These are phyloP conservation scores for Buceros bicornis DNA, from an alignment of 2,797 vertebrate species.

Conservation along the genomic window DNA sequence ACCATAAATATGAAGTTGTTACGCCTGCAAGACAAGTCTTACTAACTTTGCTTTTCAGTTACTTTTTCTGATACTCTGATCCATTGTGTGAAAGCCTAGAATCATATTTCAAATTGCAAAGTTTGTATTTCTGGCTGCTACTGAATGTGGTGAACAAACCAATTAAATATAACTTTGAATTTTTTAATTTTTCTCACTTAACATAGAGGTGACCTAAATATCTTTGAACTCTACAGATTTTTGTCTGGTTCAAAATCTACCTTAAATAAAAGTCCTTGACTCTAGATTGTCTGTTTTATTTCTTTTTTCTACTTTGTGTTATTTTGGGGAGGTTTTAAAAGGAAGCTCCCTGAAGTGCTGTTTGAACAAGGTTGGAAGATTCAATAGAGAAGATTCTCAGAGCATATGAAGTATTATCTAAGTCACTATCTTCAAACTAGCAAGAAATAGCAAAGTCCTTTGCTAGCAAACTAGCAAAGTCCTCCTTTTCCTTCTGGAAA, in stretches of 20 bases:
- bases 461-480: not conserved
- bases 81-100: not conserved
- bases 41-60: constrained; percentile 1
- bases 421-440: accelerated
- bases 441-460: not conserved
- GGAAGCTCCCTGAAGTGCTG: not conserved
- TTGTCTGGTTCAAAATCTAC: not conserved
- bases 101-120: not conserved
- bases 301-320: not conserved
- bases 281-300: constrained; percentile 53
- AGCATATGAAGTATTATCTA: not conserved
- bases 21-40: not conserved
- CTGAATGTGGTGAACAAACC: not conserved
- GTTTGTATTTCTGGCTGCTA: not conserved
- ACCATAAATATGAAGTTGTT: not conserved
- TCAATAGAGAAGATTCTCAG: not conserved
- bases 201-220: not conserved
- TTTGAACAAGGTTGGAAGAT: not conserved
- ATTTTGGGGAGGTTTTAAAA: not conserved
- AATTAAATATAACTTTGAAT: not conserved
- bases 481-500: constrained; percentile 13
- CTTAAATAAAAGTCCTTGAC: constrained; percentile 27
- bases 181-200: not conserved
- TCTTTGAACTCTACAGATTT: not conserved
- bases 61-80: not conserved